Conservation (phyloP, 2,797 vertebrate species). For the Cercopithecus neglectus region DNA sequence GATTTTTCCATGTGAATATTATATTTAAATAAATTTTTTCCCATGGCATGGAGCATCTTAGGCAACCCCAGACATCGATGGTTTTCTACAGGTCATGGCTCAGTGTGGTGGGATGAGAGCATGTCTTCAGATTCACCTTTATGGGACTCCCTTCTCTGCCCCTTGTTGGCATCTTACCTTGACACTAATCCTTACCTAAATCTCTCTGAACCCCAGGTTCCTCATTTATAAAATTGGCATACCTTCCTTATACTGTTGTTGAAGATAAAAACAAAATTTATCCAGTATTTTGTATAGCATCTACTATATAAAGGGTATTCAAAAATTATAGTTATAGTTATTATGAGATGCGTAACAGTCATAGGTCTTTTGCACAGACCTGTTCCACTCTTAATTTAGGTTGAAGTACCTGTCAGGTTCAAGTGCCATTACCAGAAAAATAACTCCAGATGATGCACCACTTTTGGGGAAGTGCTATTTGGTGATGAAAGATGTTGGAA, state of each 20-base stretch:
- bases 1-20: neutral
- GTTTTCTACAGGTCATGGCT: neutral
- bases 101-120: too few species aligned
- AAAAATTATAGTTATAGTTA: neutral
- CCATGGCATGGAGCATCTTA: neutral
- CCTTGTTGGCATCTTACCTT: neutral
- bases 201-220: neutral
- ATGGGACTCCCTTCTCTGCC: neutral
- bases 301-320: neutral
- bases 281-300: neutral
- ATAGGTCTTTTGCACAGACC: neutral
- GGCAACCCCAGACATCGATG: accelerated
- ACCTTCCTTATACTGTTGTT: neutral
- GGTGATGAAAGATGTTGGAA: neutral
- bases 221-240: neutral
- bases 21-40: neutral
- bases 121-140: neutral
- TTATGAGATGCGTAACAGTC: neutral
- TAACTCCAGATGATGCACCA: neutral
- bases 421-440: neutral
- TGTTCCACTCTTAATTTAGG: neutral
- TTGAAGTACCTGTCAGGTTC: neutral
- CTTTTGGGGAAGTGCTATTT: neutral
- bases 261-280: neutral
- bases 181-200: neutral